Evolutionary conservation across 2,113 vertebrate species (phyloP).

Genomic region (Gallinago paraguaiae): DNA sequence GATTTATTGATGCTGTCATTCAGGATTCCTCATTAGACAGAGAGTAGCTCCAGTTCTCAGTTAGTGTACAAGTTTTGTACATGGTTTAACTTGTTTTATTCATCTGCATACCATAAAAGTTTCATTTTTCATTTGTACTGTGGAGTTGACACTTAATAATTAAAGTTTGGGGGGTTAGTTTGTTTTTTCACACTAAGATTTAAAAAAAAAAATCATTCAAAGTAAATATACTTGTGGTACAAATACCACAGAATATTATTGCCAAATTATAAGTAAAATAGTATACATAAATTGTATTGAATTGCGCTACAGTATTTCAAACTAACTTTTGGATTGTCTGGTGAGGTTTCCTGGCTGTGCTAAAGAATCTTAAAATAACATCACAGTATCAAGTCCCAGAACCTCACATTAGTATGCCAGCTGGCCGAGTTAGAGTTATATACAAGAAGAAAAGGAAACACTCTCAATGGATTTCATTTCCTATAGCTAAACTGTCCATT

Average conservation of each 20-base stretch:
- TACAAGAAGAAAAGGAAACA: constrained; percentile 67
- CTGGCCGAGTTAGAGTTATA: constrained; percentile 48
- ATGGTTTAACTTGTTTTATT: background rate
- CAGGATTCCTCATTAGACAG: background rate
- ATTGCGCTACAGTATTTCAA: constrained; percentile 63
- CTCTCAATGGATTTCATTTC: constrained; percentile 72
- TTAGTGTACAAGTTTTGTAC: background rate
- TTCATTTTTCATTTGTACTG: background rate
- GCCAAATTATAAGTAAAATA: constrained; percentile 44
- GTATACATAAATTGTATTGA: constrained; percentile 46
- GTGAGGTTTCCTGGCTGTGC: constrained; percentile 74
- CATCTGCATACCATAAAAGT: background rate
- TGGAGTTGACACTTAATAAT: background rate
- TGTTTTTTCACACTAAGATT: background rate
- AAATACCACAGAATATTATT: background rate
- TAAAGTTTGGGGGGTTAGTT: background rate
- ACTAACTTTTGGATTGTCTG: constrained; percentile 69
- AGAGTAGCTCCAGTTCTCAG: background rate
- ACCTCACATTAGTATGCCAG: constrained; percentile 65
- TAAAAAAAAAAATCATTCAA: background rate
- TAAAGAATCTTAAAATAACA: constrained; percentile 79
- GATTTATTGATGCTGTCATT: background rate
- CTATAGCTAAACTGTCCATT: constrained; percentile 68
- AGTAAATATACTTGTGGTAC: constrained; percentile 31
- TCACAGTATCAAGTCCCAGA: constrained; percentile 69